These are phyloP conservation scores for Aulostomus chinensis DNA, from an alignment of 2,797 vertebrate genomes.

Conservation along the genomic window DNA sequence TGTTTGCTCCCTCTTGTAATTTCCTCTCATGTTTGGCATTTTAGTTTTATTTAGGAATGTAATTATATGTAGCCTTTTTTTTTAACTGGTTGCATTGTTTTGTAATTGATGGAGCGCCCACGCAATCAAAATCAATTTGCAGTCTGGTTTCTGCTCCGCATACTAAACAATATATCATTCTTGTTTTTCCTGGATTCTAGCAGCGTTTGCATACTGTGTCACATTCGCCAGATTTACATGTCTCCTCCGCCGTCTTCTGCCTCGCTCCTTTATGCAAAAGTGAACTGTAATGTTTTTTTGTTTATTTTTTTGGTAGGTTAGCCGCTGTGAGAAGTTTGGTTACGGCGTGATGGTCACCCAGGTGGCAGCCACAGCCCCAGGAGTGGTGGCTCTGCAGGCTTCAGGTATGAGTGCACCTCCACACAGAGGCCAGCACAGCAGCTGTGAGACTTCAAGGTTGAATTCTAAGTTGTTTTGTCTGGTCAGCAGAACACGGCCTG, in stretches of 20 bases:
- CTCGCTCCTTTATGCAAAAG: too few species aligned
- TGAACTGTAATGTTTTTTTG: too few species aligned
- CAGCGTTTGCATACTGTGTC: too few species aligned
- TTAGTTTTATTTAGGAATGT: constrained; percentile 40
- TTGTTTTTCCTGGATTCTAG: too few species aligned
- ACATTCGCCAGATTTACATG: too few species aligned
- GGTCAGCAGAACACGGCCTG: too few species aligned
- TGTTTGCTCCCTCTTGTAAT: constrained; percentile 55
- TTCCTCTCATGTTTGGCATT: constrained; percentile 31
- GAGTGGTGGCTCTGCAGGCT: constrained; percentile 82
- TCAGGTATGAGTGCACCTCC: constrained; percentile 81
- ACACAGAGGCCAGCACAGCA: constrained; percentile 1
- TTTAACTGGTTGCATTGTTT: constrained; percentile 32
- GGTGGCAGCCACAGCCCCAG: constrained; percentile 87
- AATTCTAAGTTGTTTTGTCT: constrained; percentile 1
- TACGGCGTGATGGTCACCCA: constrained; percentile 90
- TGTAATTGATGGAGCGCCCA: constrained; percentile 30
- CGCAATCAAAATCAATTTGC: constrained; percentile 37
- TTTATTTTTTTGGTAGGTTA: constrained; percentile 84
- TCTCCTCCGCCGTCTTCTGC: too few species aligned
- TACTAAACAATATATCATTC: too few species aligned
- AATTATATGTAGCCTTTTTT: constrained; percentile 50
- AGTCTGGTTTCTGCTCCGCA: constrained; percentile 27
- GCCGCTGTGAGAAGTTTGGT: constrained; percentile 88
- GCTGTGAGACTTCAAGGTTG: constrained; percentile 4